Conservation (phyloP, 1,140 invertebrate species). For the Sinonovacula constricta region DNA sequence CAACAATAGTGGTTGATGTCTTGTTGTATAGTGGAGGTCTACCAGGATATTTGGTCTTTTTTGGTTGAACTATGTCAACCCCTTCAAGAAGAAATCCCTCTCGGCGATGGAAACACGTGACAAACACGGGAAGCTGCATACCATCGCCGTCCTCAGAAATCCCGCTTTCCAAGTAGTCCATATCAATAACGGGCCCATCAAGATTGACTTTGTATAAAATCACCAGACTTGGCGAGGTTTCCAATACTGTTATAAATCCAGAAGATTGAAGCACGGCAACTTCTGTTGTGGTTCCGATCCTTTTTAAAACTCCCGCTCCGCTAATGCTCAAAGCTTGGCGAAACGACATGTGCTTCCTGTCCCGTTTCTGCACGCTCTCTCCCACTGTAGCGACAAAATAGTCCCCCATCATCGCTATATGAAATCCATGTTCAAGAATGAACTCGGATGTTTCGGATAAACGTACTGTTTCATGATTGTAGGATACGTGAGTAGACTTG, state of each 20-base stretch:
- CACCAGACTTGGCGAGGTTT: slow-evolving; percentile 15
- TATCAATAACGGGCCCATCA: neutral
- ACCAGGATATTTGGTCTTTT: slow-evolving; percentile 25
- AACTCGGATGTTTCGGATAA: slow-evolving; percentile 38
- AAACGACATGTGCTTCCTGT: slow-evolving; percentile 32
- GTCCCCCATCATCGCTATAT: slow-evolving; percentile 34
- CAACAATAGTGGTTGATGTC: slow-evolving; percentile 5
- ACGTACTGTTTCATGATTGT: slow-evolving; percentile 22
- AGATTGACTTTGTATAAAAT: slow-evolving; percentile 12
- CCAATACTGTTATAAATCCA: slow-evolving; percentile 18
- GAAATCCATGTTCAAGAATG: slow-evolving; percentile 24
- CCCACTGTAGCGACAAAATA: slow-evolving; percentile 23
- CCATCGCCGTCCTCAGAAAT: neutral
- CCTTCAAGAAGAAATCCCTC: slow-evolving; percentile 8
- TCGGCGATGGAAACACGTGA: slow-evolving; percentile 4
- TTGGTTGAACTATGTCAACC: slow-evolving; percentile 31
- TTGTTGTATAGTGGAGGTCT: slow-evolving; percentile 18
- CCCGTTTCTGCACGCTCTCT: slow-evolving; percentile 45
- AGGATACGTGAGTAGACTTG: neutral
- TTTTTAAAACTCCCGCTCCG: slow-evolving; percentile 1
- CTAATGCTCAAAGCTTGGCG: slow-evolving; percentile 12
- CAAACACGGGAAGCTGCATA: slow-evolving; percentile 9
- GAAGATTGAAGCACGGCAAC: slow-evolving; percentile 23
- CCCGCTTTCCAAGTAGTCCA: slow-evolving; percentile 22
- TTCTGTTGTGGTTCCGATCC: slow-evolving; percentile 30